A percentile compares a stretch with the other conserved stretches of the same genome.
These are phyloP conservation scores for Lepidothrix coronata DNA, from an alignment of 2,113 vertebrate genomes.

Conservation along the genomic window DNA sequence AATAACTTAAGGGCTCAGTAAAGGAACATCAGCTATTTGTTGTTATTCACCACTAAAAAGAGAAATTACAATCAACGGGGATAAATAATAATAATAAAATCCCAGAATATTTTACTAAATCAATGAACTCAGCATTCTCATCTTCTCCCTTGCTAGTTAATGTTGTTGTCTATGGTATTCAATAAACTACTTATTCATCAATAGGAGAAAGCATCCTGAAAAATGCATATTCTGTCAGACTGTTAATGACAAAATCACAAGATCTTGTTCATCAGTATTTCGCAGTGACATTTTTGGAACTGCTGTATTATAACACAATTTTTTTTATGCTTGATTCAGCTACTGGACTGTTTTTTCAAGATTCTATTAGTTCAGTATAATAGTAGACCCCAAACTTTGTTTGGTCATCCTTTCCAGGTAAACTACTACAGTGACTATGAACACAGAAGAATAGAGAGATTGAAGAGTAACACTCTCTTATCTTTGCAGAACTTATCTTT, in stretches of 20 bases:
- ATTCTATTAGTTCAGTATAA: not conserved
- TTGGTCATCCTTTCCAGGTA: not conserved
- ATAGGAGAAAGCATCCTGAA: not conserved
- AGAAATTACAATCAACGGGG: not conserved
- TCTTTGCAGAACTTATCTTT: not conserved
- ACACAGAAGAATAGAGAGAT: not conserved
- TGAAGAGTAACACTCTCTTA: not conserved
- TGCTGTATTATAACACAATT: not conserved
- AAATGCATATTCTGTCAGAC: not conserved
- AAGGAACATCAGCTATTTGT: not conserved
- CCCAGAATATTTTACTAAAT: not conserved
- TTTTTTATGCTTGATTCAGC: not conserved
- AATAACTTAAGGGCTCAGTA: not conserved
- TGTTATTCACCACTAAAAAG: not conserved
- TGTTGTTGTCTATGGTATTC: not conserved
- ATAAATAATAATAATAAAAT: not conserved
- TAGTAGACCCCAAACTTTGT: not conserved
- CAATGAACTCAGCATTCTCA: not conserved
- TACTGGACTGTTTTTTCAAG: not conserved
- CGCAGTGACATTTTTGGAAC: not conserved
- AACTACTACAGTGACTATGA: not conserved
- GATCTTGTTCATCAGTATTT: constrained; percentile 9
- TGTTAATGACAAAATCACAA: not conserved
- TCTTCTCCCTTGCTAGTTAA: not conserved
- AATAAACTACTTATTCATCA: not conserved